Conservation (phyloP, 2,888 invertebrate genomes). For the Polylopha cassiicola region DNA sequence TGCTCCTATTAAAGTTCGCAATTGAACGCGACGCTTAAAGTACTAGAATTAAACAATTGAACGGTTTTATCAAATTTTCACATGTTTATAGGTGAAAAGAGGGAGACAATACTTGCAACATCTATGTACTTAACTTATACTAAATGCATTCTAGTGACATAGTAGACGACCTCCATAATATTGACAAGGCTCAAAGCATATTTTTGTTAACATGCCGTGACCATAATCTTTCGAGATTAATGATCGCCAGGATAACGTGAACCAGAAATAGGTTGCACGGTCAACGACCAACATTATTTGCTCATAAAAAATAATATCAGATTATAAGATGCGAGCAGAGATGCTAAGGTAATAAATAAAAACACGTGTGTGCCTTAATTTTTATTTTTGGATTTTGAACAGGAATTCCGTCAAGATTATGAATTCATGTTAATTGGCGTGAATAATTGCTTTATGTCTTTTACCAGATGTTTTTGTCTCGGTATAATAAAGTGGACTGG, state of each 20-base stretch:
- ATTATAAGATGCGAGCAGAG: slow-evolving; percentile 25
- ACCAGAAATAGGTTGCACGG: slow-evolving; percentile 42
- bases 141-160: not conserved
- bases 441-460: slow-evolving; percentile 23
- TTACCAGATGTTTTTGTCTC: not conserved
- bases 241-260: slow-evolving; percentile 33
- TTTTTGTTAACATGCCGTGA: slow-evolving; percentile 5
- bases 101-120: no score
- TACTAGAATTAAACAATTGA: slow-evolving; percentile 20
- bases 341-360: slow-evolving; percentile 14
- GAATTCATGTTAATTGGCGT: slow-evolving; percentile 32
- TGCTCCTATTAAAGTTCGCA: no score
- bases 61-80: no score
- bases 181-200: slow-evolving; percentile 1
- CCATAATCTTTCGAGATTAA: slow-evolving; percentile 27
- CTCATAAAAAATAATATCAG: slow-evolving; percentile 52
- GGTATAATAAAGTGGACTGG: not conserved
- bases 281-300: slow-evolving; percentile 49
- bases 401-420: slow-evolving; percentile 40
- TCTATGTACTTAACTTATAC: slow-evolving; percentile 5
- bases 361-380: slow-evolving; percentile 26
- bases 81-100: no score
- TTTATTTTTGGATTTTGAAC: slow-evolving; percentile 18
- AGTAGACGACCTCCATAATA: slow-evolving; percentile 12
- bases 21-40: no score